Conservation (phyloP, 2,888 invertebrate species). For the Lasioglossum zephyrum region DNA sequence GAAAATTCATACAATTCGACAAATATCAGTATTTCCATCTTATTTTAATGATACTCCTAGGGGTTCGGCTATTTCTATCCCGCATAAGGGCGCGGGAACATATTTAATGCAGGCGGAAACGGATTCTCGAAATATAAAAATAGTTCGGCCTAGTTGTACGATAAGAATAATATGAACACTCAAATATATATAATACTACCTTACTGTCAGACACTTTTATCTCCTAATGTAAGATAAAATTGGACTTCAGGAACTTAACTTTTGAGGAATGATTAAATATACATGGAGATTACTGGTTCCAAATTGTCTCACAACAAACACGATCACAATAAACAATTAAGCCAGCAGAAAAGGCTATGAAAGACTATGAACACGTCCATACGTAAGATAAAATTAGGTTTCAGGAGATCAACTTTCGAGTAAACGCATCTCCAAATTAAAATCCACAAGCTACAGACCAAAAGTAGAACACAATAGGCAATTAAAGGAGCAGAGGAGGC, state of each 20-base stretch:
- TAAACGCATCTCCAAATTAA: too few relatives aligned
- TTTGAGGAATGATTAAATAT: too few relatives aligned
- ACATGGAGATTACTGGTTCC: too few relatives aligned
- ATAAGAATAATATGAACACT: not conserved
- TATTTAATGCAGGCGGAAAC: not conserved
- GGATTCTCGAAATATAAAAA: not conserved
- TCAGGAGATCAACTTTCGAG: too few relatives aligned
- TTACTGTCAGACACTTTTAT: not conserved
- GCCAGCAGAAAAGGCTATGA: not conserved
- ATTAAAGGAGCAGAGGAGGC: not conserved
- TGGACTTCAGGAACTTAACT: too few relatives aligned
- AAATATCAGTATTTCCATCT: not conserved
- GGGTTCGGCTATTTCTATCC: not conserved
- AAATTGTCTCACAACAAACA: too few relatives aligned
- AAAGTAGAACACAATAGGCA: not conserved
- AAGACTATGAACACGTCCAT: too few relatives aligned
- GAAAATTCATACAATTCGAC: not conserved
- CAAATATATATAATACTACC: not conserved
- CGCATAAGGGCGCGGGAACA: not conserved
- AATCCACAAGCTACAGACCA: not conserved
- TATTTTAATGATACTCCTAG: not conserved
- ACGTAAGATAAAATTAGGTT: too few relatives aligned
- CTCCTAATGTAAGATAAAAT: not conserved
- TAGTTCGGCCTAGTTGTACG: not conserved
- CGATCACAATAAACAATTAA: not conserved